These are phyloP conservation scores for Apus apus DNA, from an alignment of 2,113 vertebrate genomes.

Conservation along the genomic window DNA sequence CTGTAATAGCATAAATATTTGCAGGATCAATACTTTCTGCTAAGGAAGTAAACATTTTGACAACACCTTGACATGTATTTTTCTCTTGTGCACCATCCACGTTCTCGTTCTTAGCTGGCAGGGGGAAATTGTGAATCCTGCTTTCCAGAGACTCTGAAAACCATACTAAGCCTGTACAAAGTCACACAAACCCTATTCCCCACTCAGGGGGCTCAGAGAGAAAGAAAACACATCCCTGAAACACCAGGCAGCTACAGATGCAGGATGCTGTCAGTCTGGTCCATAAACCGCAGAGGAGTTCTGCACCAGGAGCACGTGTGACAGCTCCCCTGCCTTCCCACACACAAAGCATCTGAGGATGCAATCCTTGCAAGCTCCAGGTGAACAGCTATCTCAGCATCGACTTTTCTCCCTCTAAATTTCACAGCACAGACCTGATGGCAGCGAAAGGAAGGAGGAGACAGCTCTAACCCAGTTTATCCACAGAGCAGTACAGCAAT, in stretches of 20 bases:
- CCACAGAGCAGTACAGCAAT: neutral
- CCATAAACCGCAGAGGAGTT: fast-evolving
- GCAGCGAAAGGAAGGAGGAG: neutral
- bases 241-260: neutral
- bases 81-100: neutral
- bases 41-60: constrained; percentile 39
- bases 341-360: neutral
- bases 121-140: neutral
- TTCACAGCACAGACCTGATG: neutral
- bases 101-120: neutral
- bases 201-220: neutral
- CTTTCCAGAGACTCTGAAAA: neutral
- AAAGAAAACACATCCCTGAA: neutral
- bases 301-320: neutral
- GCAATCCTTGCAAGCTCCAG: neutral
- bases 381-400: neutral
- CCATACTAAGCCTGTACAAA: neutral
- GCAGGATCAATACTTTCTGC: constrained; percentile 46
- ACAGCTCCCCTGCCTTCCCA: fast-evolving
- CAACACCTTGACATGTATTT: constrained; percentile 35
- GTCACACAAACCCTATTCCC: neutral
- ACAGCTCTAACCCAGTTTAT: neutral
- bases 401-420: neutral
- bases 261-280: neutral
- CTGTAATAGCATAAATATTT: constrained; percentile 31